phyloP scores from a whole-genome alignment of 2,888 invertebrate species.

The Xanthia togata region DNA sequence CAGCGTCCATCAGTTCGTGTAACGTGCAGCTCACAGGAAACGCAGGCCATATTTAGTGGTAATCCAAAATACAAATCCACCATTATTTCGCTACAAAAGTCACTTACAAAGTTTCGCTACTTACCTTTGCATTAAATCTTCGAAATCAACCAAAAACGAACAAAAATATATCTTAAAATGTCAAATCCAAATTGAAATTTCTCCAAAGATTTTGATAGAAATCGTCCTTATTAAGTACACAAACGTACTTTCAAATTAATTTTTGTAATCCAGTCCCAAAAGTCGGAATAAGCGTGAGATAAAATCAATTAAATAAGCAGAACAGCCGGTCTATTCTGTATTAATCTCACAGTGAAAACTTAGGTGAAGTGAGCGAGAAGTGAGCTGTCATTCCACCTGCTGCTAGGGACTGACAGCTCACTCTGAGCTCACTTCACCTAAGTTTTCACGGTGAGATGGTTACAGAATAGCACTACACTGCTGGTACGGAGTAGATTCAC shows the following conservation, averaged over 20 bases:
- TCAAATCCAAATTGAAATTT: neutral
- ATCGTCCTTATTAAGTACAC: neutral
- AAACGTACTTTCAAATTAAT: neutral
- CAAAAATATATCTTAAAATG: neutral
- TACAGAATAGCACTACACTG: too few relatives aligned
- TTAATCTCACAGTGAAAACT: too few relatives aligned
- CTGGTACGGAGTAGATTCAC: neutral
- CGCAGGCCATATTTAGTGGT: too few relatives aligned
- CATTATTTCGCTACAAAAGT: neutral
- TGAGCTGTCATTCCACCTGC: too few relatives aligned
- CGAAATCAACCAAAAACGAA: neutral
- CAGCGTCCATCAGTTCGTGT: too few relatives aligned
- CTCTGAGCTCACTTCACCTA: too few relatives aligned
- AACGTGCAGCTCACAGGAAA: too few relatives aligned
- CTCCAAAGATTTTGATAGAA: neutral
- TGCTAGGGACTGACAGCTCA: too few relatives aligned
- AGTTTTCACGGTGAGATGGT: too few relatives aligned
- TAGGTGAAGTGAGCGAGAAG: too few relatives aligned
- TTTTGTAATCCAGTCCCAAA: slow-evolving; percentile 9
- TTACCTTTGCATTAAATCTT: neutral
- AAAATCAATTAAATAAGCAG: slow-evolving; percentile 21
- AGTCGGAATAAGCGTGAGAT: neutral
- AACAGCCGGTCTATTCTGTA: too few relatives aligned
- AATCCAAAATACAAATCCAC: too few relatives aligned
- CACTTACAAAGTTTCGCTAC: neutral